Base-by-base conservation (phyloP, 2,888 invertebrate species). In the Coleophora deauratella region DNA sequence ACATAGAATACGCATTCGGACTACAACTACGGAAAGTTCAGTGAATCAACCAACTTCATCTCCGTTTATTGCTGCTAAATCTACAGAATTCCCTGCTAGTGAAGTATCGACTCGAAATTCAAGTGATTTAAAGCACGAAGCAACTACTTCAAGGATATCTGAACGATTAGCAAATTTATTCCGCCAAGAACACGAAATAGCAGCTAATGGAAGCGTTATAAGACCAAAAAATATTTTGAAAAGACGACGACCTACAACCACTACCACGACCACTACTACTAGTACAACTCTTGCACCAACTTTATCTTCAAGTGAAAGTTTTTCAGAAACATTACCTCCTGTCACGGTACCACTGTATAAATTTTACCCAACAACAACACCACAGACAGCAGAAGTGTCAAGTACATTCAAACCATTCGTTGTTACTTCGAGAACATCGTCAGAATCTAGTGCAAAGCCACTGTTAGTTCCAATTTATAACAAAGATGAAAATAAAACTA, bases 341-440 rank as follows among this genome's bases (percentile, higher is more conserved):
- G 30, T 43, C 33, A 49, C 40, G 46, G 27, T 51, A 45, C 48
- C 57, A 12, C 21, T 43, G 9, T 4, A 33, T 12, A 40, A 35
- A 37, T 12, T 33, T 10, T 38, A 30, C 31, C 38, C 36, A 7
- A 55, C 37, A 7, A 55, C 37, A 12, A 36, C 42, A 11, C n/a
- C 38, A 21, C 33, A 15, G 40, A 52, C 50, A 34, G 43, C 50
- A 27, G 59, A 60, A 42, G 57, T 58, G 1, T 62, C 55, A 38
- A 62, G 50, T 41, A 56, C 66, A 9, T 60, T 72, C 11, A 71
- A 68, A 46, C 67, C 75, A 6, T 63, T 74, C 14, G 59, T 72
- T 33, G 71, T 82, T 9, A 87, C 86, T 27, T 86, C 88, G 0
- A 72, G 80, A 51, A 72, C 86, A 4, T 79, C 84, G 10, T 85